Percentiles rank a stretch among this genome's conserved stretches.
phyloP scores from a whole-genome alignment of 2,888 invertebrate genomes.

The Megalurothrips usitatus region DNA sequence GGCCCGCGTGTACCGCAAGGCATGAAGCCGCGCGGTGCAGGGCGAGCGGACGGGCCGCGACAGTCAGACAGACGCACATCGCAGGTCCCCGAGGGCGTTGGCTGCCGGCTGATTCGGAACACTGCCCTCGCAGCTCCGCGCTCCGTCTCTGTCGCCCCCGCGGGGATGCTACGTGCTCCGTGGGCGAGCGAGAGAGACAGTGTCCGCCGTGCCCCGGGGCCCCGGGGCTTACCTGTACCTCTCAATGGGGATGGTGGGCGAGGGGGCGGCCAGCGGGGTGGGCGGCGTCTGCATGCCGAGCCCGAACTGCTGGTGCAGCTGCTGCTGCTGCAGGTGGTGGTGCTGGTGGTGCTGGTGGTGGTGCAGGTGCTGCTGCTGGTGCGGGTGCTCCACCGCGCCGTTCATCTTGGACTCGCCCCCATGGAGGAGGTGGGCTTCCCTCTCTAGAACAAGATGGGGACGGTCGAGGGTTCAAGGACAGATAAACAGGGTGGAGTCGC shows the following conservation, averaged over 20 bases:
- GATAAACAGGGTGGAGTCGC: too few species aligned
- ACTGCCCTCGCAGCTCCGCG: background rate
- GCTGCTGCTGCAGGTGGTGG: background rate
- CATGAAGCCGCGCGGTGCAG: background rate
- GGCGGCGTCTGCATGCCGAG: conserved; percentile 13
- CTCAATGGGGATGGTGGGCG: conserved; percentile 10
- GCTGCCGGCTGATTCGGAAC: background rate
- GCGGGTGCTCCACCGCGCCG: conserved; percentile 2
- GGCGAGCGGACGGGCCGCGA: too few species aligned
- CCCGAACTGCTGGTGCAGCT: conserved; percentile 1
- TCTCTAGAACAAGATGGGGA: background rate
- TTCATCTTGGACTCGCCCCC: conserved; percentile 24
- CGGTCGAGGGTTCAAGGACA: background rate
- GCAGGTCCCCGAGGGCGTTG: background rate
- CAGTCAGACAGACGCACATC: background rate
- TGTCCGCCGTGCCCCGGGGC: too few species aligned
- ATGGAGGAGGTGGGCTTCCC: conserved; percentile 1
- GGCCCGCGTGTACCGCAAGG: background rate
- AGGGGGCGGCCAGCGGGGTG: conserved; percentile 4
- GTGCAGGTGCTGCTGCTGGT: background rate
- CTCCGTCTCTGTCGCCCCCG: background rate
- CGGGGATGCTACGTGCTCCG: background rate
- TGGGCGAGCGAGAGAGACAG: background rate
- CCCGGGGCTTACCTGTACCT: background rate
- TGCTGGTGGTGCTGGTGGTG: background rate